These are phyloP conservation scores for Bettongia penicillata DNA, from an alignment of 2,113 vertebrate genomes.

Conservation along the genomic window DNA sequence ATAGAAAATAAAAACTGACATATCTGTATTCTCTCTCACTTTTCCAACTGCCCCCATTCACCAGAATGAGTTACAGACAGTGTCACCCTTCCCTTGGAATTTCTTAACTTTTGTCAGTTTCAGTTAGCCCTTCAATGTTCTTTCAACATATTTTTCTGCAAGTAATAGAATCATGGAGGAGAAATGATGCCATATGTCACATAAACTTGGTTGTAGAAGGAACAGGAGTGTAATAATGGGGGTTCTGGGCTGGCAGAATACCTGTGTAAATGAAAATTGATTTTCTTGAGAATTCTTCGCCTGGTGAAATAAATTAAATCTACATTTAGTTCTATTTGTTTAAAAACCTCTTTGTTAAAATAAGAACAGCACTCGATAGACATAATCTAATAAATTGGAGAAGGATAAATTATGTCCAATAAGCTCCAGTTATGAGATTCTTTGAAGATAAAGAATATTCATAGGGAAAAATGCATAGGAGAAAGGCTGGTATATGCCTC, in stretches of 20 bases:
- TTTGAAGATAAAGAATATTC: constrained; percentile 16
- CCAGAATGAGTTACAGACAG: neutral
- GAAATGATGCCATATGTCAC: constrained; percentile 74
- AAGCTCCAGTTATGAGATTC: neutral
- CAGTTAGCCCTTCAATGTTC: constrained; percentile 49
- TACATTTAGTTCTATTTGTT: constrained; percentile 79
- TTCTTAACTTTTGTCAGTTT: constrained; percentile 49
- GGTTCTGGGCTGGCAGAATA: constrained; percentile 58
- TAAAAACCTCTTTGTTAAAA: constrained; percentile 83
- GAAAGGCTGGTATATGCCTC: neutral
- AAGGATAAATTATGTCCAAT: constrained; percentile 68
- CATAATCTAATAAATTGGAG: constrained; percentile 77
- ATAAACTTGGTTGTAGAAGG: constrained; percentile 60
- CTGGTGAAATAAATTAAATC: constrained; percentile 82
- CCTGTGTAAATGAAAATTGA: constrained; percentile 82
- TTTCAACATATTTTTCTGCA: constrained; percentile 67
- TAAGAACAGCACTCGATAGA: constrained; percentile 64
- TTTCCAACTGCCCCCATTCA: neutral
- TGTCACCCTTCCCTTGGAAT: neutral
- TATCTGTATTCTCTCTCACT: neutral
- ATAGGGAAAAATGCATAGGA: neutral
- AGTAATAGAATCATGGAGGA: constrained; percentile 72
- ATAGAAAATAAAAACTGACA: neutral
- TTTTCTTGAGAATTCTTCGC: constrained; percentile 79
- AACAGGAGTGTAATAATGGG: constrained; percentile 48